A percentile compares a stretch with the other conserved stretches of the same genome.
Conservation (phyloP, 2,113 vertebrate species). For the Sminthopsis crassicaudata region DNA sequence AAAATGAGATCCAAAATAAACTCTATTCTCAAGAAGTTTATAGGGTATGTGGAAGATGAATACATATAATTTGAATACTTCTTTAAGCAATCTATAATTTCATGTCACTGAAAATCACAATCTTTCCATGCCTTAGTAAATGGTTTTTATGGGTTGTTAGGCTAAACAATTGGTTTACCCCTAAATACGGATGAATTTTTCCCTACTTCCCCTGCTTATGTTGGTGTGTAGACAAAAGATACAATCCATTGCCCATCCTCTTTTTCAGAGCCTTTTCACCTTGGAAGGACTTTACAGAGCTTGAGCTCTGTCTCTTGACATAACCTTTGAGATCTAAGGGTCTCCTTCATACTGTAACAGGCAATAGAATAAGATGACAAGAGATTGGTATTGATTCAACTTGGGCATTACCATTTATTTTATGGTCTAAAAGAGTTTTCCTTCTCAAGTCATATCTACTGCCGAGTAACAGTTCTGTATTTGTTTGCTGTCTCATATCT, state of each 20-base stretch:
- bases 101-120: not conserved
- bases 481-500: not conserved
- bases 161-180: not conserved
- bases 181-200: not conserved
- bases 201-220: not conserved
- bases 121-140: not conserved
- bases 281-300: not conserved
- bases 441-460: not conserved
- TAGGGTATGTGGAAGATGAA: not conserved
- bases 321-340: not conserved
- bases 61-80: not conserved
- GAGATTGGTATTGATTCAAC: not conserved
- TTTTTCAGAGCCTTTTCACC: not conserved
- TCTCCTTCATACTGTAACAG: not conserved
- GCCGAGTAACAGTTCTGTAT: conserved; percentile 18
- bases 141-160: not conserved
- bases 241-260: not conserved
- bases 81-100: not conserved
- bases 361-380: not conserved
- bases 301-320: not conserved
- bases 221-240: not conserved
- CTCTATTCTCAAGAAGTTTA: not conserved
- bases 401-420: not conserved
- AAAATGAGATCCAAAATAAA: not conserved
- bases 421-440: not conserved